Conservation (phyloP, 1,140 invertebrate genomes). For the Drosophila orosa region DNA sequence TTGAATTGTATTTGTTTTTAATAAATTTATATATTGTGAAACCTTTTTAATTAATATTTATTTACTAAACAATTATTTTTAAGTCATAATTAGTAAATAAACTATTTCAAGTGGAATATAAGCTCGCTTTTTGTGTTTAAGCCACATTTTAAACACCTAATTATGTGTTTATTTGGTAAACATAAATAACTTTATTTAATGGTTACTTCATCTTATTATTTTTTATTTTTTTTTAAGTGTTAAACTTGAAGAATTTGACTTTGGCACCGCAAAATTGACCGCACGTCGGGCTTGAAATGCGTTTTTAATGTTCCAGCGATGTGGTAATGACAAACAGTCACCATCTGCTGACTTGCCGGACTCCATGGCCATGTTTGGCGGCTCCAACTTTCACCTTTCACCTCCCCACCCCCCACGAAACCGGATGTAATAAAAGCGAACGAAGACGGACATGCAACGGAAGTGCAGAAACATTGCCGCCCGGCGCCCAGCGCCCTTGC, state of each 20-base stretch:
- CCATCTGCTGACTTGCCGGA: constrained; percentile 22
- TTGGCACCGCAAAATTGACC: constrained; percentile 15
- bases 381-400: constrained; percentile 12
- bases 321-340: constrained; percentile 42
- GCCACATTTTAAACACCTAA: too few species aligned
- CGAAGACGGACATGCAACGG: constrained; percentile 61
- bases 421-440: constrained; percentile 61
- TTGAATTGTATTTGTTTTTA: too few species aligned
- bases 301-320: constrained; percentile 48
- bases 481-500: constrained; percentile 1
- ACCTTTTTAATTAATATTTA: not conserved
- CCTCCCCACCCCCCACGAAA: not conserved
- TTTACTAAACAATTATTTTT: not conserved
- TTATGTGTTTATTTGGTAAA: not conserved
- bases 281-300: constrained; percentile 24
- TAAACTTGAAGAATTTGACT: constrained; percentile 11
- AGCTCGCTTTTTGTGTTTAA: too few species aligned
- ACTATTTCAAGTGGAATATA: too few species aligned
- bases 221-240: not conserved
- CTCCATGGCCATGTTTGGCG: constrained; percentile 21
- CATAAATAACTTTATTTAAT: not conserved
- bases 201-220: not conserved
- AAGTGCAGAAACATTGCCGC: constrained; percentile 39
- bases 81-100: too few species aligned
- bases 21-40: not conserved